These are phyloP conservation scores for Ceuthmochares aereus DNA, from an alignment of 2,113 vertebrate species.

Conservation along the genomic window DNA sequence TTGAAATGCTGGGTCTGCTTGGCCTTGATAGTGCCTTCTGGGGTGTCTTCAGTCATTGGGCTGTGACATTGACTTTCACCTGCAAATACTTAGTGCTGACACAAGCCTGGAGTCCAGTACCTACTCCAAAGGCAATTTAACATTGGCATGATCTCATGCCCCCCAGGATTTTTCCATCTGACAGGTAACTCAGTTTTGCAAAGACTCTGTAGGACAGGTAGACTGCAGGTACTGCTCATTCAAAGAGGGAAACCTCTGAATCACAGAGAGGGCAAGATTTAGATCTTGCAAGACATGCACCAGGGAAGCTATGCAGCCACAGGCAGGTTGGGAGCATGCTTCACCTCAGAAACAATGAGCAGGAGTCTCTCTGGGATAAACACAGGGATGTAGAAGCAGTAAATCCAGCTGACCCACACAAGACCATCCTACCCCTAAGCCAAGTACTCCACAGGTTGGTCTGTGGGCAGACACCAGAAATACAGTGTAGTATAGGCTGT, in stretches of 20 bases:
- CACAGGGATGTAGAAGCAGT: not conserved
- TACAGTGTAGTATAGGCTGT: too few species aligned
- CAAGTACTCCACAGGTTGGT: not conserved
- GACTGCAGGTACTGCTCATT: not conserved
- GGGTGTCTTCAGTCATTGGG: not conserved
- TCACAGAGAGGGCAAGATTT: not conserved
- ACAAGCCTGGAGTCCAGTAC: not conserved
- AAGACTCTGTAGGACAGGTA: not conserved
- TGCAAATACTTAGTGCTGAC: not conserved
- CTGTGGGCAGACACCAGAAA: not conserved
- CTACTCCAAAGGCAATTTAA: not conserved
- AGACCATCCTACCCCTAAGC: not conserved
- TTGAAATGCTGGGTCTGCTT: not conserved
- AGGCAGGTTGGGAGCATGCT: not conserved
- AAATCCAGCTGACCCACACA: not conserved
- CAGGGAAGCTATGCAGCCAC: not conserved
- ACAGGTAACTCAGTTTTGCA: not conserved
- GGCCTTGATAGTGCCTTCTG: not conserved
- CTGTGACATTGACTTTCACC: not conserved
- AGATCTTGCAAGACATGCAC: fast-evolving
- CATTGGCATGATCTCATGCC: not conserved
- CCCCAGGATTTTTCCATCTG: not conserved
- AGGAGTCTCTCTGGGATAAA: not conserved
- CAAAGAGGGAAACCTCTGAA: not conserved
- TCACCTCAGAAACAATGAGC: not conserved